Conservation (phyloP, 2,113 vertebrate species). For the Dipodomys merriami region DNA sequence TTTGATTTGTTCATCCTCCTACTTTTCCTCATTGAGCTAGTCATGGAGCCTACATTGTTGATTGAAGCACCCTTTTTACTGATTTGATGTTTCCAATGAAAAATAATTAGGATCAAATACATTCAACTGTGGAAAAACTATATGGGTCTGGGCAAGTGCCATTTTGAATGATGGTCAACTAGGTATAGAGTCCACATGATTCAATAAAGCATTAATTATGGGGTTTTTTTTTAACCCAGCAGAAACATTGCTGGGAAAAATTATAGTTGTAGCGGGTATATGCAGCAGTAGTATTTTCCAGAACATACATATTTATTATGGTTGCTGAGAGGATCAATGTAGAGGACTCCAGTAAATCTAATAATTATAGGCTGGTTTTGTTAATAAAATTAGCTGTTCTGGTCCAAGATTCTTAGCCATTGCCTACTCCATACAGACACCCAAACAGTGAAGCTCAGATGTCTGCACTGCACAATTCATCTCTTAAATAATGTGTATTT, state of each 20-base stretch:
- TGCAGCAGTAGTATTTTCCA: constrained; percentile 54
- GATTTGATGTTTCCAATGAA: constrained; percentile 64
- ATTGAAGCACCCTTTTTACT: background rate
- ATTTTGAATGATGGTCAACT: constrained; percentile 74
- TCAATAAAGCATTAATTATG: constrained; percentile 78
- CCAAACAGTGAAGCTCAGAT: constrained; percentile 72
- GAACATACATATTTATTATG: constrained; percentile 62
- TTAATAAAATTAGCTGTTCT: constrained; percentile 80
- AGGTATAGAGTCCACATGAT: constrained; percentile 59
- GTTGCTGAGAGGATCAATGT: constrained; percentile 62
- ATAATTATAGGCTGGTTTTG: constrained; percentile 75
- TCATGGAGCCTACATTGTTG: background rate
- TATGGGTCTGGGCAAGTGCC: constrained; percentile 48
- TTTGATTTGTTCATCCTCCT: background rate
- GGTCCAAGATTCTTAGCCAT: constrained; percentile 57
- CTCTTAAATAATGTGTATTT: constrained; percentile 73
- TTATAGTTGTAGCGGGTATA: constrained; percentile 58
- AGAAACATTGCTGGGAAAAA: constrained; percentile 60
- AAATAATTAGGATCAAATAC: constrained; percentile 75
- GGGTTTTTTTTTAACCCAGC: constrained; percentile 64
- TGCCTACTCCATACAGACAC: constrained; percentile 53
- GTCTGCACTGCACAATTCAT: constrained; percentile 57
- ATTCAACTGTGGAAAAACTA: constrained; percentile 69
- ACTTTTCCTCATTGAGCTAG: background rate
- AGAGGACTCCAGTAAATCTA: constrained; percentile 73